Evolutionary conservation across 2,888 invertebrate species (phyloP).

Genomic region (Microctonus aethiopoides): DNA sequence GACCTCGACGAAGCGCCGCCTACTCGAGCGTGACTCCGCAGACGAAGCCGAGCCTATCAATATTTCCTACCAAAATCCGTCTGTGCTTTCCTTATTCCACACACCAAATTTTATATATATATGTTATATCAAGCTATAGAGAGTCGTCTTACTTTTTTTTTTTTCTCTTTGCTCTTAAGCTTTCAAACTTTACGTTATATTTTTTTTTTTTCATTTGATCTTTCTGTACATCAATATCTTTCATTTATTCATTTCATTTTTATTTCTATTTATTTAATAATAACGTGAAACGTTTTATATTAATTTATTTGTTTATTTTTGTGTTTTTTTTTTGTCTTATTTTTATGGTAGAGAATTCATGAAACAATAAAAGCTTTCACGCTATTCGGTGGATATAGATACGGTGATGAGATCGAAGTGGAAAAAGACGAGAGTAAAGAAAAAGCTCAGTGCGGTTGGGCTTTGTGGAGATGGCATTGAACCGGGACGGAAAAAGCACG

Average conservation of each 20-base stretch:
- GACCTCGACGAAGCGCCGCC: constrained; percentile 59
- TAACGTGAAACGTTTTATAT: too few species aligned
- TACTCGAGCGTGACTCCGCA: constrained; percentile 67
- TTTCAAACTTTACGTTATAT: constrained; percentile 1
- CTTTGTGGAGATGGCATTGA: constrained; percentile 43
- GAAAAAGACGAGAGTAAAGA: constrained; percentile 19
- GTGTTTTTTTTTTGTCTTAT: not conserved
- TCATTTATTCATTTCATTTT: too few species aligned
- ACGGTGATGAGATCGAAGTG: not conserved
- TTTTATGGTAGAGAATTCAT: constrained; percentile 38
- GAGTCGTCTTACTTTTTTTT: constrained; percentile 7
- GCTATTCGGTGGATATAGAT: constrained; percentile 31
- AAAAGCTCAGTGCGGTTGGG: constrained; percentile 46
- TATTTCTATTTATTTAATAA: too few species aligned
- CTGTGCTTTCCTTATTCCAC: constrained; percentile 41
- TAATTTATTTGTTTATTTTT: not conserved
- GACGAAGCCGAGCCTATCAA: constrained; percentile 65
- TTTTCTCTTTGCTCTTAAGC: constrained; percentile 1
- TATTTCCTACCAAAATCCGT: constrained; percentile 63
- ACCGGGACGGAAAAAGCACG: constrained; percentile 50
- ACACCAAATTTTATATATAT: constrained; percentile 9
- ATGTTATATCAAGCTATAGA: too few species aligned
- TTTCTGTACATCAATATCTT: too few species aligned
- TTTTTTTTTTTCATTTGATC: not conserved
- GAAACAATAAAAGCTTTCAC: constrained; percentile 45